These are phyloP conservation scores for Penaeus indicus DNA, from an alignment of 1,140 invertebrate species.

Conservation along the genomic window DNA sequence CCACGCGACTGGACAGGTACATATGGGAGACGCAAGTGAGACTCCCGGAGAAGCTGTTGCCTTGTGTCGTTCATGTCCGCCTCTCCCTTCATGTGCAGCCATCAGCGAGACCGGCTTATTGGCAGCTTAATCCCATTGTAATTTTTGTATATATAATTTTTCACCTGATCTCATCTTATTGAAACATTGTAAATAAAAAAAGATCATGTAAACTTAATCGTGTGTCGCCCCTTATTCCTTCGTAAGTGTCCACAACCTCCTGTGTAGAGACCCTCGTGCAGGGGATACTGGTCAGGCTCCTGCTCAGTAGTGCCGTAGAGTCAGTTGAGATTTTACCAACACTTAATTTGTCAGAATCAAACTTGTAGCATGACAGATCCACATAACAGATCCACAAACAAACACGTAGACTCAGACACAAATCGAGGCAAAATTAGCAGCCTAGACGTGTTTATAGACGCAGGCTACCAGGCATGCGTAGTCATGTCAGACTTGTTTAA, in stretches of 20 bases:
- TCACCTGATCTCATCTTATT: constrained; percentile 12
- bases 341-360: too few species aligned
- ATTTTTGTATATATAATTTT: background rate
- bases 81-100: constrained; percentile 1
- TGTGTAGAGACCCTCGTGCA: too few species aligned
- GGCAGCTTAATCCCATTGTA: too few species aligned
- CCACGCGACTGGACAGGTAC: constrained; percentile 31
- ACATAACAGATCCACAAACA: too few species aligned
- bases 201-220: background rate
- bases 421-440: background rate
- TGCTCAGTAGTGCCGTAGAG: too few species aligned
- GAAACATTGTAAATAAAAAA: background rate
- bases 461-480: background rate
- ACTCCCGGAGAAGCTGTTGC: background rate
- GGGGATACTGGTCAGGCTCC: too few species aligned
- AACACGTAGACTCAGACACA: too few species aligned
- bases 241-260: too few species aligned
- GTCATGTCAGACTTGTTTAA: too few species aligned
- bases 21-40: background rate
- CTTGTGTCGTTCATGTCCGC: background rate
- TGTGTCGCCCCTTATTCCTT: constrained; percentile 7
- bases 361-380: too few species aligned
- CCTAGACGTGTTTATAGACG: background rate
- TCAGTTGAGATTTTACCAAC: too few species aligned
- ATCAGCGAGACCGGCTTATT: too few species aligned